phyloP scores from a whole-genome alignment of 2,113 vertebrate species.

The Ovis canadensis region DNA sequence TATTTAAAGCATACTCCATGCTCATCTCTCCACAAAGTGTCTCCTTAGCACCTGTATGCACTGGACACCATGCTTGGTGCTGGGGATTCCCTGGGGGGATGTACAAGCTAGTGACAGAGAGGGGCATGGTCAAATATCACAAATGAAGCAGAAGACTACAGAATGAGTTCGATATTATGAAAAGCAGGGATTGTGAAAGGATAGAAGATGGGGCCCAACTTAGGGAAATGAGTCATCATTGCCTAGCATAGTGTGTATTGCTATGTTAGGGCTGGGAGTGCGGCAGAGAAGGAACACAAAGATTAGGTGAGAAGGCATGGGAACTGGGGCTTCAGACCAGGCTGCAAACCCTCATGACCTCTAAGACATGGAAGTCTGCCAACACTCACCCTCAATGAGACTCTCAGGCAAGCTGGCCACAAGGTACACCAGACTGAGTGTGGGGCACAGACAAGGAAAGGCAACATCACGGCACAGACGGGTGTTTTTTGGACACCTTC shows the following conservation, averaged over 20 bases:
- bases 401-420: neutral
- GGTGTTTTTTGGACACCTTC: neutral
- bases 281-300: neutral
- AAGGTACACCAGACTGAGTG: neutral
- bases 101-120: neutral
- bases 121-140: neutral
- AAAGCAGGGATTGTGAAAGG: neutral
- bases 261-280: neutral
- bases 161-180: neutral
- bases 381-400: neutral
- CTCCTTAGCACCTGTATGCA: neutral
- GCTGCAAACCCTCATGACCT: neutral
- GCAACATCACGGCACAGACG: neutral
- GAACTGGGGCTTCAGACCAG: neutral
- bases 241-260: accelerated
- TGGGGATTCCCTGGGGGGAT: neutral
- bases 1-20: neutral
- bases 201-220: neutral
- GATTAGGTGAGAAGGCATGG: neutral
- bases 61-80: neutral
- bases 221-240: neutral
- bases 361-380: neutral
- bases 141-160: neutral
- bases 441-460: too few species aligned
- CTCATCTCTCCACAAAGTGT: neutral